Conservation (phyloP, 1,140 invertebrate genomes). For the Agrypnia vestita region DNA sequence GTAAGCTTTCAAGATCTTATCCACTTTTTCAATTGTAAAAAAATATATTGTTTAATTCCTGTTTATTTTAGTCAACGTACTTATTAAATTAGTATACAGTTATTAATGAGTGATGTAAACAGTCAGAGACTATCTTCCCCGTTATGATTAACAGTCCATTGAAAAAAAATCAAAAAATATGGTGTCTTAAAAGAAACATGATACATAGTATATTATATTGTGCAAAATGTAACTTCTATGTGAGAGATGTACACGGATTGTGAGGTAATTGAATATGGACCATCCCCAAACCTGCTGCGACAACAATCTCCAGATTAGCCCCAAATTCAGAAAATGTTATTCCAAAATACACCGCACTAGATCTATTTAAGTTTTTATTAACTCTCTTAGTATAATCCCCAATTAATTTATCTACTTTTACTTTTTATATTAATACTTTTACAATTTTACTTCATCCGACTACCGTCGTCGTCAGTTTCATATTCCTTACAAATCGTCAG, state of each 20-base stretch:
- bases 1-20: conserved; percentile 28
- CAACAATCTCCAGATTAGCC: too few species aligned
- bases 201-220: not conserved
- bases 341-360: not conserved
- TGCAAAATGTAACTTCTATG: conserved; percentile 4
- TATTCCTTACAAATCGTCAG: not conserved
- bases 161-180: not conserved
- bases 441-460: not conserved
- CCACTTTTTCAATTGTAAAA: not conserved
- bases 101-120: not conserved
- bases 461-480: not conserved
- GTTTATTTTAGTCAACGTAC: conserved; percentile 17
- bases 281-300: not conserved
- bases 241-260: not conserved
- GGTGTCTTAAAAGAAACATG: conserved; percentile 8
- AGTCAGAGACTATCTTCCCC: not conserved
- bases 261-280: not conserved
- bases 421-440: not conserved
- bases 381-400: not conserved
- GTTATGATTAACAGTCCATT: not conserved
- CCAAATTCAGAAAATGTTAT: too few species aligned
- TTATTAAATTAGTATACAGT: conserved; percentile 1
- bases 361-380: not conserved
- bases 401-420: conserved; percentile 5
- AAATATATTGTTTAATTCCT: conserved; percentile 4